Base-by-base conservation (phyloP, 2,113 vertebrate genomes). In the Notothenia coriiceps region DNA sequence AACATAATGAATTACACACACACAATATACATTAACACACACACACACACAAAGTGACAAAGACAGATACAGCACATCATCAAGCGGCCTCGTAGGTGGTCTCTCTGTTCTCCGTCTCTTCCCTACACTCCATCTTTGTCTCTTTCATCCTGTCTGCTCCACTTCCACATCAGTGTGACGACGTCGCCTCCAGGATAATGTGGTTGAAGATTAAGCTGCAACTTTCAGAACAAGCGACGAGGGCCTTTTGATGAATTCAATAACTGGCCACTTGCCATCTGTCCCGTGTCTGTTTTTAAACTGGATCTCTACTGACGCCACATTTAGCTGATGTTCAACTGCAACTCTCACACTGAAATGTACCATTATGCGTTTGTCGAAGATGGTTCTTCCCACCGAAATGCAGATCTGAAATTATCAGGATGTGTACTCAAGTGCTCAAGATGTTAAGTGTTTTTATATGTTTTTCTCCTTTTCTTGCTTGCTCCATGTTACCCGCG, bases 21-120 rank as follows among this genome's bases (percentile, higher is more conserved):
- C 49, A 80, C 20, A 56, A 2, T 29, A 29, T 43, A 70, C 20
- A 70, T 65, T 29, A 29, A 69, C 64, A 74, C n/a, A 47, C 61
- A 77, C 35, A 49, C 47, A 84, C 35, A 79, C 15, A 66, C 47
- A 35, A 61, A 22, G 73, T 33, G 62, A 91, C 88, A 91, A 87
- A 91, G 79, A 82, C 77, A 56, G 80, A 89, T 84, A 60, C 70
- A 68, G 77, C 17, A n/a, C 84, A 86, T 86, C 82, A 85, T 86
- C 82, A 77, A 71, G 75, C 75, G 6, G 52, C 82, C 80, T 90
- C 60, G 89, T 91, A 92, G 91, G 92, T 92, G 90, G 91, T 90
- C 89, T 68, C 75, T 77, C 66, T 83, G 50, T 61, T 79, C 74
- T 72, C 77, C 66, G 65, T 72, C 80, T 65, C 78, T 75, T 80